Evolutionary conservation across 2,113 vertebrate genomes (phyloP), one percentile per base, ranked within the genome.

Genomic region (Otus sunia): DNA sequence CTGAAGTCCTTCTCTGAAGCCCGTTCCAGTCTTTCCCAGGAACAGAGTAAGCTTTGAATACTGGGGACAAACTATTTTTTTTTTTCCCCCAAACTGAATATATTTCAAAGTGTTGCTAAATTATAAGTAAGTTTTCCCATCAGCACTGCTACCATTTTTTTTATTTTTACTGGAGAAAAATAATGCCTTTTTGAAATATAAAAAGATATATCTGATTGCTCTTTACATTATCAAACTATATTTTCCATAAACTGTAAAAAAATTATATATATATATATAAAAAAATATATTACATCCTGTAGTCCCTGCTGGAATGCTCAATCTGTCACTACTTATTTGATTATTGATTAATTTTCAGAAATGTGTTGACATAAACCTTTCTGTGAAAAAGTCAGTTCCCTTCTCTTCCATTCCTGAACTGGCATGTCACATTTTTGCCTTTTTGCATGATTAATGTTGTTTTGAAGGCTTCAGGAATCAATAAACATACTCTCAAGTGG

Each of bases 341-440:
- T 71, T 96, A 92, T 91, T 95, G 97, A 97, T 95, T 97, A 72
- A 76, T 92, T 94, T 97, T 93, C 71, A 92, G 67, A 96, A 97
- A 90, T 91, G 15, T 52, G 50, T 95, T 93, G 81, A 90, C 83
- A 89, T n/a, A 93, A 95, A 53, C 43, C 71, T 88, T 75, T 68
- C 87, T 68, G 39, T 83, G 58, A 81, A 95, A 90, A 91, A 97
- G 45, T 30, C 66, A 30, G 67, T 59, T 94, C 63, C 72, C 32
- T 86, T 88, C 79, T 84, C 81, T 93, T 94, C 92, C 72, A 45
- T 67, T 93, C 10, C 59, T 64, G 49, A 86, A 78, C 32, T 52
- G 72, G 37, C 26, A 41, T 67, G 41, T 45, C 62, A 53, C 45
- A 32, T 63, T 90, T 94, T 92, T 89, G 71, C 66, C 41, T 95